Evolutionary conservation across 2,113 vertebrate genomes (phyloP).

Genomic region (Cricetomys ansorgei): DNA sequence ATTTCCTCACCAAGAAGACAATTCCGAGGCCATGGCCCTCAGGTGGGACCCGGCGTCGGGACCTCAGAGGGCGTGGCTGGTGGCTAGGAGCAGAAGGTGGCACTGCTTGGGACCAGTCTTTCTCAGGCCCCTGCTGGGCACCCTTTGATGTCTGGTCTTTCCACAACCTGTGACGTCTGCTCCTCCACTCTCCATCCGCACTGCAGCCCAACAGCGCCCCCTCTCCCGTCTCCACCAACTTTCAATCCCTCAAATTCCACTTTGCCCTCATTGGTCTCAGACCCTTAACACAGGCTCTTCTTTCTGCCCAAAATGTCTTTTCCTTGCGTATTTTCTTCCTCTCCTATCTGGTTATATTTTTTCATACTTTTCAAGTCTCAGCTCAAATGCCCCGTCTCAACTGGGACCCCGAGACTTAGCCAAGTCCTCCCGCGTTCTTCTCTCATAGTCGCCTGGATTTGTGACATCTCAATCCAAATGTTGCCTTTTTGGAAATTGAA

Average conservation of each 20-base stretch:
- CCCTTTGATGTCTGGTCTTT: background rate
- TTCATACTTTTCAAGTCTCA: background rate
- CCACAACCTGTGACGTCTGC: background rate
- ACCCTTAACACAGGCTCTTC: background rate
- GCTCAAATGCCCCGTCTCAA: background rate
- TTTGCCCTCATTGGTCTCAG: background rate
- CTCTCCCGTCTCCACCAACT: background rate
- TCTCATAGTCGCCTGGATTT: background rate
- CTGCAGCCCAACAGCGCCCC: background rate
- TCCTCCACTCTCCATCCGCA: accelerated
- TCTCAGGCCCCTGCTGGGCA: background rate
- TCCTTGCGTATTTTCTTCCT: background rate
- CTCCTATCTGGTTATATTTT: background rate
- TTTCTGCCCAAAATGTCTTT: background rate
- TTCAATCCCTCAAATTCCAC: background rate
- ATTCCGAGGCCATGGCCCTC: constrained; percentile 51
- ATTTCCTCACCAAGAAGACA: constrained; percentile 75
- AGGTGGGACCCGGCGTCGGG: constrained; percentile 80
- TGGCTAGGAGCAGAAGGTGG: background rate
- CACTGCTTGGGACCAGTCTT: background rate
- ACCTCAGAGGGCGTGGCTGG: background rate
- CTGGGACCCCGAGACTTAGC: background rate
- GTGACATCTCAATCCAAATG: background rate
- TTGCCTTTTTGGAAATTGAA: constrained; percentile 7
- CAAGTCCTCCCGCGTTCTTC: background rate